Base-by-base conservation (phyloP, 2,797 vertebrate species). In the Chrysolophus pictus region DNA sequence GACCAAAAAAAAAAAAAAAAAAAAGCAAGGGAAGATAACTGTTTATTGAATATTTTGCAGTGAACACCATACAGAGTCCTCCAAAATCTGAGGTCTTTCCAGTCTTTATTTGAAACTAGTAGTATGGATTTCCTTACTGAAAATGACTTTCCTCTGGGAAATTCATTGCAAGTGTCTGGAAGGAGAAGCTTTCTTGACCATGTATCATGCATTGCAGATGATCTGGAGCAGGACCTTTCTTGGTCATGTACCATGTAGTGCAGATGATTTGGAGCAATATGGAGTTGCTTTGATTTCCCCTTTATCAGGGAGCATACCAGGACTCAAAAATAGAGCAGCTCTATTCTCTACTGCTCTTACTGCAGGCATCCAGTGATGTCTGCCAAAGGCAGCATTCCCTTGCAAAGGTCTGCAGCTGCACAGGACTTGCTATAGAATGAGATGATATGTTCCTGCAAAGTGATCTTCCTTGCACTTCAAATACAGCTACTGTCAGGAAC, bases 401-500 rank as follows among this genome's bases (percentile, higher is more conserved):
- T 79, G 15, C 4, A 2, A 39, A 82, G 10, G 11, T 56, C 83
- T 91, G 56, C 64, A 56, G 29, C 75, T 92, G 75, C 56, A 37
- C 62, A 87, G 68, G 35, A 64, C 58, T 79, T 75, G 70, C 35
- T 44, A 90, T 62, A 8, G 21, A 6, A 60, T 58, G 56, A 90
- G 28, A 28, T 37, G 41, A 15, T 41, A 15, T 6, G 21, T 69
- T 58, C 17, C 56, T 81, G 19, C 69, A n/a, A 71, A 49, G 31
- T 23, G 65, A 59, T 72, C 33, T 79, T 83, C 46, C 58, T 64
- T 4, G 10, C 41, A 31, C 28, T 87, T 87, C 68, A 84, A n/a
- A 83, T 23, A 73, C 22, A 92, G 24, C 81, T 95, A 64, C 71
- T 90, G 64, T 90, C 68, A 93, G 71, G 56, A 90, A 22, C 71